Base-by-base conservation (phyloP, 2,113 vertebrate genomes). In the Pelvicachromis taeniatus region DNA sequence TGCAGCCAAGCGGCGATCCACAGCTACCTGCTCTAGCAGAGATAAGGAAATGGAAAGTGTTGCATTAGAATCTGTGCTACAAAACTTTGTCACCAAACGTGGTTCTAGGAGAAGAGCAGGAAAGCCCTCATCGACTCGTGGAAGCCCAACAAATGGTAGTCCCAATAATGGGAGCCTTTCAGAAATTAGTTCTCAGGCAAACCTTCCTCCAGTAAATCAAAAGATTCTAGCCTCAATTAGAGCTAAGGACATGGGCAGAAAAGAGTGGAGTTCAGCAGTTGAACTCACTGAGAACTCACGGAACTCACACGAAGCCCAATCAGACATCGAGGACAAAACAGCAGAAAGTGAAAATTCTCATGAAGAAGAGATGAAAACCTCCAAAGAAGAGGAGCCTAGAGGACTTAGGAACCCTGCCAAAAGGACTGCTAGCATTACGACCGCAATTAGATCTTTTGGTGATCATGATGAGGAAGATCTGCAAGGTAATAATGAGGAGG, bases 21-120 rank as follows among this genome's bases (percentile, higher is more conserved):
- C 94, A 2, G 96, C 96, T 55, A 96, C 95, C 61, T 97, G 96
- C 87, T 96, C 96, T 42, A 84, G 78, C 3, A 93, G 90, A 84
- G 96, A 97, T 88, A 95, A 94, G 79, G 96, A 95, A 85, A 91
- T 96, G 78, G 91, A 95, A 1, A 91, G 92, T 3, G 42, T 95
- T 26, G 94, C 94, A 2, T 88, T 97, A 23, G 95, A 97, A 82
- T 93, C 86, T 7, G 31, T 96, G 9, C 92, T 96, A 4, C 92
- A 96, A 14, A 94, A 77, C 61, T 87, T 95, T 58, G 50, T 94
- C 2, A 92, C 80, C 21, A 78, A n/a, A 26, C 87, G 85, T 5
- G 16, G 23, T 35, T 87, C 92, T 13, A 85, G 92, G 53, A 92
- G 89, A 42, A 93, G 65, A 90, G 2, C 33, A 0, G 91, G 86